Conservation (phyloP, 2,113 vertebrate species). For the Spheniscus mendiculus region DNA sequence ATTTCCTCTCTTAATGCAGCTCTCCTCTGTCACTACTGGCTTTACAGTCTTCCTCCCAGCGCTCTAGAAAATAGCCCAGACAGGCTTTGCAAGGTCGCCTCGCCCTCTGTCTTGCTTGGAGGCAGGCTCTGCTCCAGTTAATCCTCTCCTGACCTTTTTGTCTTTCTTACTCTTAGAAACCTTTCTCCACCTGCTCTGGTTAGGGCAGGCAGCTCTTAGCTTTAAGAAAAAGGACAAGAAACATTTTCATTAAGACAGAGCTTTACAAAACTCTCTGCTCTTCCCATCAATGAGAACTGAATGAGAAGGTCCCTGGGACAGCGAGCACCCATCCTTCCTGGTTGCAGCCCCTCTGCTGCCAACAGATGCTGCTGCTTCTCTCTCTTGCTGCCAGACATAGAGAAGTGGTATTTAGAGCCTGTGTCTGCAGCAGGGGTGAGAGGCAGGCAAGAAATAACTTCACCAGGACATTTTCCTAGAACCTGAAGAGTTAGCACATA, state of each 20-base stretch:
- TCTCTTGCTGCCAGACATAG: background rate
- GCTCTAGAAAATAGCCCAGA: background rate
- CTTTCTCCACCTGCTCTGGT: background rate
- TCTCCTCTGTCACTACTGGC: background rate
- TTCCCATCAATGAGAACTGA: background rate
- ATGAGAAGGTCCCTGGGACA: background rate
- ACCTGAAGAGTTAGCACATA: background rate
- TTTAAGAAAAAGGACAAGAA: background rate
- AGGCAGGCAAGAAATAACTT: background rate
- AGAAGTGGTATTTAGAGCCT: background rate
- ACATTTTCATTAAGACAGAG: background rate
- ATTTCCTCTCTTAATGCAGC: background rate
- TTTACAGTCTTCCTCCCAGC: background rate
- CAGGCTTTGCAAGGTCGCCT: constrained; percentile 33
- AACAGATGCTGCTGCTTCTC: background rate
- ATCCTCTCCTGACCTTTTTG: constrained; percentile 20
- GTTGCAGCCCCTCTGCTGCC: background rate
- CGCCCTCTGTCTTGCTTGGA: background rate
- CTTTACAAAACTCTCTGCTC: background rate
- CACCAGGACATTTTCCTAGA: background rate
- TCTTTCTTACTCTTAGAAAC: background rate
- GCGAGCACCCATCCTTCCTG: fast-evolving
- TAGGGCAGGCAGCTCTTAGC: background rate
- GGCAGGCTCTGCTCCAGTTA: constrained; percentile 10
- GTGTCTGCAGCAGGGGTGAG: background rate